Conservation (phyloP, 2,797 vertebrate species). For the Lycodopsis pacificus region DNA sequence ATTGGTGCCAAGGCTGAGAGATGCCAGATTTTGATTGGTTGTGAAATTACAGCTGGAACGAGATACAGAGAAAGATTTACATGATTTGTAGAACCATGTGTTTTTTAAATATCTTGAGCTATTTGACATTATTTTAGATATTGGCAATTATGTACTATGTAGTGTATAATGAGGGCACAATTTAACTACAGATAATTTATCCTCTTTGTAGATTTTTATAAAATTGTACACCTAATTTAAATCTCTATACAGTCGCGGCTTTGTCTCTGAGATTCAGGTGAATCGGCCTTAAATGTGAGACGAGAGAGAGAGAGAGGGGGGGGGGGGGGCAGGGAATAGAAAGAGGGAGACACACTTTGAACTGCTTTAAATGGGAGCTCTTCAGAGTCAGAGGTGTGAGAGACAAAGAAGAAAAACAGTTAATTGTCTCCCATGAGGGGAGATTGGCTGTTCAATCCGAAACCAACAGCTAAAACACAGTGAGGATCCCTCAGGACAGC, state of each 20-base stretch:
- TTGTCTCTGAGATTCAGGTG: constrained; percentile 7
- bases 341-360: constrained; percentile 49
- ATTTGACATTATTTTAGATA: background rate
- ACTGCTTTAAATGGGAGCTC: constrained; percentile 40
- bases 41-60: constrained; percentile 73
- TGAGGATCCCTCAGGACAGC: constrained; percentile 32
- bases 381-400: constrained; percentile 48
- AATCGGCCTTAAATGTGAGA: constrained; percentile 26
- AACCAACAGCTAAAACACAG: constrained; percentile 39
- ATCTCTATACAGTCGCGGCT: background rate
- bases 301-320: background rate
- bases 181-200: background rate
- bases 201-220: background rate
- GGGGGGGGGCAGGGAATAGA: constrained; percentile 4
- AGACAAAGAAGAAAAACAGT: constrained; percentile 38
- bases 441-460: constrained; percentile 56
- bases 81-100: constrained; percentile 9
- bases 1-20: constrained; percentile 75
- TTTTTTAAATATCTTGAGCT: background rate
- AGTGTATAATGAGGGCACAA: background rate
- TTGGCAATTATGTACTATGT: background rate
- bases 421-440: constrained; percentile 72
- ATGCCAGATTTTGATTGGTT: constrained; percentile 61
- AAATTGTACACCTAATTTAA: background rate
- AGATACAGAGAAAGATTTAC: constrained; percentile 30